Base-by-base conservation (phyloP, 2,113 vertebrate species). In the Cottus gobio region DNA sequence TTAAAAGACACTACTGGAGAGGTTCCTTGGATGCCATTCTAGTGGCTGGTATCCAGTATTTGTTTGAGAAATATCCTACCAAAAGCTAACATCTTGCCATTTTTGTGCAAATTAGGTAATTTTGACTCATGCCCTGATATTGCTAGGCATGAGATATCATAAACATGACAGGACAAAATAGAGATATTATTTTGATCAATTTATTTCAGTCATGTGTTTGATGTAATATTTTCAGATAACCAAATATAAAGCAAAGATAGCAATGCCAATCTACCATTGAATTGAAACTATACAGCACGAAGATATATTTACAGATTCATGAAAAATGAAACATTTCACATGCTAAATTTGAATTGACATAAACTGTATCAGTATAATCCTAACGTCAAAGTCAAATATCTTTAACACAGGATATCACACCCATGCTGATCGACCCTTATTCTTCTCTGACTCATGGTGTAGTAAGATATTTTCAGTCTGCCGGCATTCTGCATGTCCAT, bases 401-500 rank as follows among this genome's bases (percentile, higher is more conserved):
- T 15, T 56, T 48, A 58, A 36, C 30, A 71, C 9, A 31, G 1
- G 44, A 57, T 46, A 56, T 60, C 39, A 26, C 28, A 54, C 30
- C 16, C 36, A 71, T 34, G 61, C 60, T 77, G 57, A 67, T 71
- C 24, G 65, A 42, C 37, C 50, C 18, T 57, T 46, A 44, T 73
- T 82, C 66, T 68, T 71, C 71, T 84, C 26, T 67, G 84, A 89
- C 71, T 92, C 88, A 90, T 75, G 11, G 2, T 37, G 79, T 77
- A 65, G 77, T 80, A 64, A 68, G 77, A 77, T 83, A 83, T 87
- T 81, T 88, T 77, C 80, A 74, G 70, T 71, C 56, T 6, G 57
- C 54, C 81, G 77, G 78, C 77, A 76, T 88, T 90, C 73, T 86
- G 80, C 63, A 89, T 22, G 16, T 64, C 87, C 88, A 89, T 92